Base-by-base conservation (phyloP, 2,888 invertebrate species). In the Nezara viridula region DNA sequence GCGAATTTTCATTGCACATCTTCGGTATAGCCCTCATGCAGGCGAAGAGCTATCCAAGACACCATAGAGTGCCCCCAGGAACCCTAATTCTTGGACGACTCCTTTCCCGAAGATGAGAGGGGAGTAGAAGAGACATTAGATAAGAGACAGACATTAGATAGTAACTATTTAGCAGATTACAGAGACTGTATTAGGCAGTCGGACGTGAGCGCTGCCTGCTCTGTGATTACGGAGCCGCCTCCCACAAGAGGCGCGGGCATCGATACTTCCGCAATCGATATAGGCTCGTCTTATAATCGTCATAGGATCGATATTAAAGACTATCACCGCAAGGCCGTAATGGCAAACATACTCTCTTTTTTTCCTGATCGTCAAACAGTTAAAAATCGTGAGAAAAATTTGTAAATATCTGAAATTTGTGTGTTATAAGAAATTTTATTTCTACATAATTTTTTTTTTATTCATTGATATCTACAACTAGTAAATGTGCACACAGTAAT, bases 201-300 rank as follows among this genome's bases (percentile, higher is more conserved):
- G 19, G 44, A 81, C 81, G 81, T 81, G 81, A 81, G 44, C 44
- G n/a, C 44, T 81, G n/a, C 24, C 81, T n/a, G 12, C 44, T n/a
- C 81, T 81, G 81, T 81, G 16, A 81, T 81, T 44, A 81, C 44
- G 44, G 24, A 21, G 81, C 81, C 81, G 81, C 81, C 81, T 77
- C 40, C 77, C 40, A 37, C 40, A 24, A 32, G 4, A 9, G 14
- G 77, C 44, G 2, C 44, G 0, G 81, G 14, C 81, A 77, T 7
- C 37, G 37, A 44, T 81, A 44, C 81, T 81, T 81, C 44, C 44
- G 81, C 81, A 73, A 73, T 73, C 66, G 81, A 81, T 81, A 44
- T 81, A 24, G 10, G 4, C n/a, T n/a, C 44, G 14, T 47, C 81
- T 24, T 7, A n/a, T 81, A 81, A 77, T 77, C 77, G 77, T 12